Base-by-base conservation (phyloP, 2,888 invertebrate genomes). In the Ethmia dodecea region DNA sequence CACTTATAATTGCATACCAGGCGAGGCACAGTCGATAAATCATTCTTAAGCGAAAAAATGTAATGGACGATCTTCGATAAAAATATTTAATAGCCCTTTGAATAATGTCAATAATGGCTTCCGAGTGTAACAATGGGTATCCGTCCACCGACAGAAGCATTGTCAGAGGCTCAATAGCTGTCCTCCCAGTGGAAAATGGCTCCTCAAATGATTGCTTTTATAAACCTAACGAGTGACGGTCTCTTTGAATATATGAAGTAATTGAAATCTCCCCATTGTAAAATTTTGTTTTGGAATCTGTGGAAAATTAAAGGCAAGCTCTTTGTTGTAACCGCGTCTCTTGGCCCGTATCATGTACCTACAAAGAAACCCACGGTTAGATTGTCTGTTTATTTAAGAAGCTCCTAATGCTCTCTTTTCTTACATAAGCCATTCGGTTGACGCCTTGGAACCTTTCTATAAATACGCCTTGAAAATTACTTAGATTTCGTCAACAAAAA, bases 51-150 rank as follows among this genome's bases (percentile, higher is more conserved):
- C n/a, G n/a, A n/a, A n/a, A n/a, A n/a, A n/a, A 22, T n/a, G 9
- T n/a, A 8, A n/a, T 22, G n/a, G n/a, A 22, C 22, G 22, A n/a
- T 22, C n/a, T 22, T 22, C 22, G n/a, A 22, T 22, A 67, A 65
- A 26, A 65, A 68, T 71, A 68, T 75, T 73, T 77, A 78, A 79
- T 72, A 71, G 75, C 66, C 70, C 69, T 76, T 80, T 79, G 72
- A 77, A 78, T 60, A 76, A 78, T 64, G 74, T 79, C 78, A 77
- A 77, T 81, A 81, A 78, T 78, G 77, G 78, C 73, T 79, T 79
- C 77, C 80, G 74, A 65, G 63, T 60, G 67, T 70, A 70, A 80
- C 80, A 83, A 81, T 75, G 55, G 73, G 60, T 63, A 70, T 76
- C 73, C 76, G 77, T 75, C 73, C 66, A 72, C 60, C 63, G 77